Evolutionary conservation across 2,888 invertebrate species (phyloP), one percentile per base, ranked within the genome.

Genomic region (Metacarcinus magister): DNA sequence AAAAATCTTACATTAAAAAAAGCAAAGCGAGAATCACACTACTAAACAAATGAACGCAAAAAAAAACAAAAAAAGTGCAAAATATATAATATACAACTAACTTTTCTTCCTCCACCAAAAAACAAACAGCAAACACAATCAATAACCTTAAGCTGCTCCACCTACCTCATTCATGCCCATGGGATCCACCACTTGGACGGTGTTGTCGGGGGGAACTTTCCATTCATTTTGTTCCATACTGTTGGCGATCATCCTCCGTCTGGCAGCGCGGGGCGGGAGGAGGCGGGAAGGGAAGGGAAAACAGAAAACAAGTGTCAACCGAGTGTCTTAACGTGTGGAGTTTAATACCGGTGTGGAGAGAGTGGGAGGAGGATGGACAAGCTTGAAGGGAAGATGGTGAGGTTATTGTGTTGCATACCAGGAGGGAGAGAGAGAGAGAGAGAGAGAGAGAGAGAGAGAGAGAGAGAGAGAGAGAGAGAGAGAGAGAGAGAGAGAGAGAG

Each of bases 171-270:
- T 94, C 87, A 96, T 94, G 87, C 96, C 95, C 92, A 95, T 95
- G 0, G 97, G 96, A 54, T 97, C 94, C 32, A 97, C 97, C 67
- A 97, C 97, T 94, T 97, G 97, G 5, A 97, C 19, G 32, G 97
- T 97, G 96, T 94, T 97, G 95, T 97, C 97, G 7, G 97, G 96
- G 5, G 93, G 97, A 8, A 97, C 95, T 82, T 96, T 96, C 97
- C 97, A 97, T 44, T 97, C 96, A 44, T 97, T 97, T 87, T 96
- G 96, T 54, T 96, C 97, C 95, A 95, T 94, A 28, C 95, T 96
- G 95, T 95, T 95, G 92, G 82, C 32, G 82, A 82, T 5, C 87
- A 82, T 82, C 32, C 82, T 82, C 28, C 82, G 32, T 82, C 82
- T 82, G 32, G 82, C 82, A 32, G 67, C 67, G 90, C 2, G 90